Percentiles rank a stretch among this genome's conserved stretches.
These are phyloP conservation scores for Palloptera scutellata DNA, from an alignment of 2,888 invertebrate species.

Conservation along the genomic window DNA sequence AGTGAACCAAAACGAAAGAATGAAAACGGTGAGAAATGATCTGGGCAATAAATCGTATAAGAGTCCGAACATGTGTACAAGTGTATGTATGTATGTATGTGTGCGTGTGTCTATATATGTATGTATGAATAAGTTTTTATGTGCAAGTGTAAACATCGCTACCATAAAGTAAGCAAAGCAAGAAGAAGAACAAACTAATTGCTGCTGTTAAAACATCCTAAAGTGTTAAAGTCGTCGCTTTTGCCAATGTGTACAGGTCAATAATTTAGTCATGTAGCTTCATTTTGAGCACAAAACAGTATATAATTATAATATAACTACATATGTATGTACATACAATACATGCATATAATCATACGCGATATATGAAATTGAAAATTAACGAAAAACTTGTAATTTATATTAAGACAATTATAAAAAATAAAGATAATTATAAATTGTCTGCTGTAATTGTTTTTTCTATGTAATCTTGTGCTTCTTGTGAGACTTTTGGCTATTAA, in stretches of 20 bases:
- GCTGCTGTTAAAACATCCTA: conserved; percentile 25
- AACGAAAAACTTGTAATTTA: conserved; percentile 1
- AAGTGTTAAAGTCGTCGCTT: conserved; percentile 26
- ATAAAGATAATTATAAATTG: neutral
- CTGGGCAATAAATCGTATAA: conserved; percentile 27
- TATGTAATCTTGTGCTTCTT: too few species aligned
- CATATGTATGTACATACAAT: too few species aligned
- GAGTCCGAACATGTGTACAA: conserved; percentile 1
- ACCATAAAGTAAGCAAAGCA: conserved; percentile 10
- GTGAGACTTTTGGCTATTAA: too few species aligned
- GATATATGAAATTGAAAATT: conserved; percentile 1
- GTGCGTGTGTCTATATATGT: neutral
- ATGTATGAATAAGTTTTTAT: neutral
- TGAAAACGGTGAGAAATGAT: conserved; percentile 15
- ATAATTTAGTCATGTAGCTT: conserved; percentile 6
- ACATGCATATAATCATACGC: too few species aligned
- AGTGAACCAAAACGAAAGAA: neutral
- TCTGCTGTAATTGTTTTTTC: too few species aligned
- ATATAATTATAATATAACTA: too few species aligned
- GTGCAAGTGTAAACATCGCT: neutral
- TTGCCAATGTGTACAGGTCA: conserved; percentile 16
- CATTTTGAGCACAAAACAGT: neutral
- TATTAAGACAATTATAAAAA: neutral
- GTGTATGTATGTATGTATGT: neutral
- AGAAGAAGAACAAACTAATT: conserved; percentile 19